Percentiles rank a stretch among this genome's conserved stretches.
Conservation (phyloP, 2,888 invertebrate species). For the Osmoderma eremita region DNA sequence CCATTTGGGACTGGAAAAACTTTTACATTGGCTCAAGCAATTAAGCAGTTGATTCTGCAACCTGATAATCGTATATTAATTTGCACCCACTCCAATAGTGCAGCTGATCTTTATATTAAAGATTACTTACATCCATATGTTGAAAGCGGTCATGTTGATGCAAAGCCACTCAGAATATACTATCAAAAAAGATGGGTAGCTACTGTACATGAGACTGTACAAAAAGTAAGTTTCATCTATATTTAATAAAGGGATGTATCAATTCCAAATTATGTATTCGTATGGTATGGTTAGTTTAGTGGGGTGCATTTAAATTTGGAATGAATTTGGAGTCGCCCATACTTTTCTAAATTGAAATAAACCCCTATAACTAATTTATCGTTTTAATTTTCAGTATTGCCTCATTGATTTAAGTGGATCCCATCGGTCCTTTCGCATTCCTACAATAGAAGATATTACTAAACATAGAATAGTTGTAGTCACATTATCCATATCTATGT, state of each 20-base stretch:
- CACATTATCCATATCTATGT: conserved; percentile 82
- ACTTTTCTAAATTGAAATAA: too few species aligned
- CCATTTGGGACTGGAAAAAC: conserved; percentile 92
- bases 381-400: conserved; percentile 71
- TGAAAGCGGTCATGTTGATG: conserved; percentile 72
- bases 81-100: conserved; percentile 89
- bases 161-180: conserved; percentile 79
- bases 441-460: conserved; percentile 76
- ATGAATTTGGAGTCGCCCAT: too few species aligned
- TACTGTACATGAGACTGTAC: conserved; percentile 77
- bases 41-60: conserved; percentile 74
- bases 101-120: conserved; percentile 85
- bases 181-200: conserved; percentile 82
- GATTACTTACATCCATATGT: conserved; percentile 85
- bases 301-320: neutral
- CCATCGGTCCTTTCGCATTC: conserved; percentile 72
- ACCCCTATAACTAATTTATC: neutral
- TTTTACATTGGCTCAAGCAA: conserved; percentile 79
- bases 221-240: conserved; percentile 64
- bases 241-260: too few species aligned
- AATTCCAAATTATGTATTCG: too few species aligned
- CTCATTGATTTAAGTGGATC: conserved; percentile 70
- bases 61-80: conserved; percentile 77
- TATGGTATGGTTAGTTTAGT: too few species aligned
- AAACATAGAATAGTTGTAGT: conserved; percentile 80